Conservation (phyloP, 2,888 invertebrate genomes). For the Cheilosia impressa region DNA sequence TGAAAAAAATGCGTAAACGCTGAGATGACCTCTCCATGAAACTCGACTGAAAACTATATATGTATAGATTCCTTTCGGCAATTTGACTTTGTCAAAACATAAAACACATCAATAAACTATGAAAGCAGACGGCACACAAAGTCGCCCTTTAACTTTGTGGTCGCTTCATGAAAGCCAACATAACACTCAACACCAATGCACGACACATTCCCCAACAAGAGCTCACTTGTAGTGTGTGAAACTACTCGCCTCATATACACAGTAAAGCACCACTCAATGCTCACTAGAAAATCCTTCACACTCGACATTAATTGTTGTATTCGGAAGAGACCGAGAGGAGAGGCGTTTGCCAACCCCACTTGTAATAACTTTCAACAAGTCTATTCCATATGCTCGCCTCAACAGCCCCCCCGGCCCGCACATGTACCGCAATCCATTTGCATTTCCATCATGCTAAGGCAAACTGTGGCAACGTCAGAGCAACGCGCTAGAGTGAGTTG, state of each 20-base stretch:
- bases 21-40: too few species aligned
- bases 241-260: constrained; percentile 27
- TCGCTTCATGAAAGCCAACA: constrained; percentile 25
- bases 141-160: constrained; percentile 17
- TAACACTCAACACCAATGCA: constrained; percentile 38
- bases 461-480: constrained; percentile 17
- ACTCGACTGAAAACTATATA: too few species aligned
- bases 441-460: neutral
- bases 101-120: too few species aligned
- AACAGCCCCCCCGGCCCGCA: neutral
- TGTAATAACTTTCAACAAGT: constrained; percentile 70
- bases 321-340: constrained; percentile 34
- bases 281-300: constrained; percentile 61
- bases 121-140: neutral
- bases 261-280: constrained; percentile 58
- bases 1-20: too few species aligned
- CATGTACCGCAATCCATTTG: constrained; percentile 9
- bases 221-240: constrained; percentile 46
- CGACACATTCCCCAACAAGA: constrained; percentile 18
- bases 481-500: too few species aligned
- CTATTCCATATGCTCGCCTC: constrained; percentile 46
- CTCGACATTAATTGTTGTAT: constrained; percentile 72
- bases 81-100: too few species aligned
- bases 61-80: too few species aligned
- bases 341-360: constrained; percentile 48